A percentile compares a stretch with the other conserved stretches of the same genome.
phyloP scores from a whole-genome alignment of 2,888 invertebrate species.

The Drosophila bunnanda region DNA sequence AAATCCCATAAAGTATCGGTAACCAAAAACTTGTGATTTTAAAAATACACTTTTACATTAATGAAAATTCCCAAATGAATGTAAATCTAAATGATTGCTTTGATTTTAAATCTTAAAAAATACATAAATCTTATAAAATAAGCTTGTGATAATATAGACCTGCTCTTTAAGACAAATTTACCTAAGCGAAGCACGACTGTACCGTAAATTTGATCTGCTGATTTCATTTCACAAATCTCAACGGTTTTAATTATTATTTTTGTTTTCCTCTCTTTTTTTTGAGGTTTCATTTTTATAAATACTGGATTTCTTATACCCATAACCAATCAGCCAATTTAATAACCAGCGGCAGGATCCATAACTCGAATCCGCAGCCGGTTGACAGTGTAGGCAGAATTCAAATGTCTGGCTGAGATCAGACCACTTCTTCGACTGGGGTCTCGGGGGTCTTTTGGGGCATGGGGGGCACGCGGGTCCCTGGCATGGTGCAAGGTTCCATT shows the following conservation, averaged over 20 bases:
- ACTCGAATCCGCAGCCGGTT: conserved; percentile 18
- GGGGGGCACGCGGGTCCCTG: conserved; percentile 9
- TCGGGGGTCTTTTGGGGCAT: background rate
- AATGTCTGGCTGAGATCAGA: conserved; percentile 31
- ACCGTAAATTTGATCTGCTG: conserved; percentile 16
- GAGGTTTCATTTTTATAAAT: conserved; percentile 14
- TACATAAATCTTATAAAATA: no score
- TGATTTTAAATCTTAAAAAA: background rate
- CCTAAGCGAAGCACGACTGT: background rate
- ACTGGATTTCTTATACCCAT: conserved; percentile 11
- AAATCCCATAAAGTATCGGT: no score
- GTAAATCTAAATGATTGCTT: background rate
- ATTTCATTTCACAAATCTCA: conserved; percentile 28
- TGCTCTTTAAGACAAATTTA: background rate
- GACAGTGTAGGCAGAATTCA: conserved; percentile 16
- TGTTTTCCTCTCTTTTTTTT: conserved; percentile 2
- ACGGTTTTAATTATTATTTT: conserved; percentile 23
- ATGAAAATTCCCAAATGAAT: accelerated
- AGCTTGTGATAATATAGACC: no score
- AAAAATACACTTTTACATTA: no score
- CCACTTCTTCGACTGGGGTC: conserved; percentile 16
- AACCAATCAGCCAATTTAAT: conserved; percentile 32
- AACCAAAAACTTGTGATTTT: no score
- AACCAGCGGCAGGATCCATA: conserved; percentile 11
- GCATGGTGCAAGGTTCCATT: conserved; percentile 68